Base-by-base conservation (phyloP, 2,113 vertebrate species). In the Regulus satrapa region DNA sequence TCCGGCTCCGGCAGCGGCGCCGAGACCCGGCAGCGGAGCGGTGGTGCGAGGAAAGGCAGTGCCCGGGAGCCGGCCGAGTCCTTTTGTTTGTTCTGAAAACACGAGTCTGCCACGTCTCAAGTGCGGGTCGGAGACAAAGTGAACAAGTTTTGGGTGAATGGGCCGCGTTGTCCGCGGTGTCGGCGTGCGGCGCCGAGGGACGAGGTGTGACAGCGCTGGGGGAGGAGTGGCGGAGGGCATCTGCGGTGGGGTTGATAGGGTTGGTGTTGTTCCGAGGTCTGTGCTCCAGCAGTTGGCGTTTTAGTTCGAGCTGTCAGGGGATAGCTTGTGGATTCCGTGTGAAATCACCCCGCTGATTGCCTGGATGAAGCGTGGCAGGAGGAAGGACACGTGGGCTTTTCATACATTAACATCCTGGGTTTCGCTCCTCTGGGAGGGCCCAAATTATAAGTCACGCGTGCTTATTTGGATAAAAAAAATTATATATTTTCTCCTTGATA, bases 161-260 rank as follows among this genome's bases (percentile, higher is more conserved):
- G 24, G 66, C 66, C 19, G 36, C n/a, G 2, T 28, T 55, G 62
- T 36, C 31, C 4, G 1, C 2, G 31, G 14, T 15, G 6, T 79
- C 5, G 17, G 29, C 67, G 18, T 26, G 40, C 25, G 0, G 25
- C 7, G 49, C 7, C n/a, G n/a, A 14, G 41, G 14, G 3, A 52
- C 76, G 58, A 55, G 14, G 14, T 3, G 41, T 14, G 3, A 10
- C 31, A 18, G 1, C 8, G 3, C 10, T 46, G 61, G 14, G 61
- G 17, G 10, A 3, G 36, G 29, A 3, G 1, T 11, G 25, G 36
- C 6, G 29, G 20, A 18, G 36, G 34, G 71, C 14, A 0, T 14
- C 54, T 12, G 34, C 5, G 7, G 0, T 32, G 0, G 24, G 18
- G 2, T 0, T 18, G 12, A 7, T 29, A 1, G 24, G 18, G 2